Base-by-base conservation (phyloP, 2,888 invertebrate species). In the Nudaria mundana region DNA sequence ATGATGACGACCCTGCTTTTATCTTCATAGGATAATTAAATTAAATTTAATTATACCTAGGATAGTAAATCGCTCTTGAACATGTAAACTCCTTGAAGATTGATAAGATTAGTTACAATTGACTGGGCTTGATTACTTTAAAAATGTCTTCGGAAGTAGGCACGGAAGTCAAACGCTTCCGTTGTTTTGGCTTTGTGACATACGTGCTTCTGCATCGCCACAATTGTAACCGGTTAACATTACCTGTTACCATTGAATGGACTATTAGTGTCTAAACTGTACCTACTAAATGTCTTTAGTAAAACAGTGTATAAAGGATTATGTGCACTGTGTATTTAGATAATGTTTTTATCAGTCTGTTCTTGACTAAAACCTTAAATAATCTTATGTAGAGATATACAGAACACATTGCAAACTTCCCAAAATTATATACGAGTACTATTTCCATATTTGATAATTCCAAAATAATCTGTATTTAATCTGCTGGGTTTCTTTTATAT, bases 111-210 rank as follows among this genome's bases (percentile, higher is more conserved):
- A n/a, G n/a, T n/a, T n/a, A n/a, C n/a, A n/a, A n/a, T n/a, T n/a
- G n/a, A n/a, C n/a, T n/a, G n/a, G n/a, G n/a, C n/a, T n/a, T n/a
- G n/a, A n/a, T n/a, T 71, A 65, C 63, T 58, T 68, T 61, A 66
- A 60, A 63, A 58, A 59, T 62, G 50, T 69, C 66, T 61, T 73
- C 72, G 76, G 78, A 79, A 77, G 64, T 66, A 39, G 39, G 50
- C 38, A 37, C 68, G 79, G 78, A 78, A 78, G 66, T 71, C 23
- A 8, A 13, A 38, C 16, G 47, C 59, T 70, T 71, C 71, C 68
- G 71, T 48, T 15, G 40, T 52, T 36, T 37, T 41, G 47, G 31
- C 37, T 29, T 36, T 50, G 46, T 43, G 52, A 48, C 40, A 35
- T 44, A 49, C 59, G 44, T 59, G 56, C 58, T 56, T 53, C 40